Conservation (phyloP, 92 coral and sea anemone genomes). For the Palythoa caribaeorum region DNA sequence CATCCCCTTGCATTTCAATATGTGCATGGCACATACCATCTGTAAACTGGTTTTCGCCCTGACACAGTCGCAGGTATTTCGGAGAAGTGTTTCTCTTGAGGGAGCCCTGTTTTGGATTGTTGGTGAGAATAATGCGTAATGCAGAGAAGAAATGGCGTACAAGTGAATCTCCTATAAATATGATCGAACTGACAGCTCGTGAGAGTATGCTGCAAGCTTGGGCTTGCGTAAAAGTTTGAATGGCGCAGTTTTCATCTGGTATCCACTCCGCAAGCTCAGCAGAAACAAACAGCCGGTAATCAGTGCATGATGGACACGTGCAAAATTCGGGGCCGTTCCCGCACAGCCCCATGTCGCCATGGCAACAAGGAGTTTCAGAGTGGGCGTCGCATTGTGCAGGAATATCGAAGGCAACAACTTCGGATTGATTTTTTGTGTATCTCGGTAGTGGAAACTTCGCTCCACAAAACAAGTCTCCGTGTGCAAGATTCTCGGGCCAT, state of each 20-base stretch:
- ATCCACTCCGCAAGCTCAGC: conserved; percentile 90
- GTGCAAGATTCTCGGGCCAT: conserved; percentile 80
- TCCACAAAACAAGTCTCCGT: conserved; percentile 88
- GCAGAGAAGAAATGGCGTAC: conserved; percentile 90
- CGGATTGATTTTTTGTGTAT: conserved; percentile 53
- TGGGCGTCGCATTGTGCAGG: conserved; percentile 82
- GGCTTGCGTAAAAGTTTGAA: conserved; percentile 77
- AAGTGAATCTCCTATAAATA: conserved; percentile 86
- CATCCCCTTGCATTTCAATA: conserved; percentile 80
- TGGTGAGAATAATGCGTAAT: conserved; percentile 69
- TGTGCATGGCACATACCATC: conserved; percentile 88
- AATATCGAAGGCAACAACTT: conserved; percentile 71
- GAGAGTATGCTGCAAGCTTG: conserved; percentile 76
- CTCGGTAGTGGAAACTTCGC: conserved; percentile 81
- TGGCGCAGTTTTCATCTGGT: conserved; percentile 63
- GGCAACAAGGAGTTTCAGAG: conserved; percentile 78
- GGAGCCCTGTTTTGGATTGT: conserved; percentile 76
- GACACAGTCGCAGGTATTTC: conserved; percentile 58
- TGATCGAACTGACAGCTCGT: conserved; percentile 55
- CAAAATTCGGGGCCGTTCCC: conserved; percentile 76
- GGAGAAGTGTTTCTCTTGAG: conserved; percentile 62
- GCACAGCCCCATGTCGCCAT: conserved; percentile 81
- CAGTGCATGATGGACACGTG: conserved; percentile 71
- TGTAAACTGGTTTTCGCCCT: conserved; percentile 84
- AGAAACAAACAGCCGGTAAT: conserved; percentile 73